Percentiles rank a stretch among this genome's conserved stretches.
Conservation (phyloP, 2,113 vertebrate species). For the Heteronetta atricapilla region DNA sequence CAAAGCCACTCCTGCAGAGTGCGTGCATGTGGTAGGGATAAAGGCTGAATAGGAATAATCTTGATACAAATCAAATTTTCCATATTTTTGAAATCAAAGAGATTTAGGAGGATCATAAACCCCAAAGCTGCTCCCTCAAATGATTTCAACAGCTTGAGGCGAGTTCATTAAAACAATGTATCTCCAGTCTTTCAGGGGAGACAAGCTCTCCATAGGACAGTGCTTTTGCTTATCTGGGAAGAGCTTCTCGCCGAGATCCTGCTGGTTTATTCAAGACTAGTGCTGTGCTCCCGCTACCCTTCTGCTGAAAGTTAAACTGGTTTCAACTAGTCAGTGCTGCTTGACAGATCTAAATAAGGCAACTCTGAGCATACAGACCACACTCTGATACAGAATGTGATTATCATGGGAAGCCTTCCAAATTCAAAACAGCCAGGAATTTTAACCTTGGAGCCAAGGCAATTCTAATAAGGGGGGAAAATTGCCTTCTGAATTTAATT, state of each 20-base stretch:
- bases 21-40: background rate
- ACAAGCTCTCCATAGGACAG: background rate
- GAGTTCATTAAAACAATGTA: conserved; percentile 43
- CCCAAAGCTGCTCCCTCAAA: conserved; percentile 15
- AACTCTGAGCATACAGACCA: background rate
- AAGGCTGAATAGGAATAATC: background rate
- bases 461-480: background rate
- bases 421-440: conserved; percentile 57
- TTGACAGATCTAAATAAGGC: conserved; percentile 43
- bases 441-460: conserved; percentile 59
- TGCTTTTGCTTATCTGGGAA: conserved; percentile 12
- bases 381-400: conserved; percentile 36
- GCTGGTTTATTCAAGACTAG: conserved; percentile 4
- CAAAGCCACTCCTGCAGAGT: background rate
- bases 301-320: conserved; percentile 42
- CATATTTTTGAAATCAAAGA: conserved; percentile 25
- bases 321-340: conserved; percentile 47
- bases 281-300: conserved; percentile 14
- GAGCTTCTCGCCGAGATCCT: background rate
- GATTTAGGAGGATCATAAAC: conserved; percentile 52
- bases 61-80: background rate
- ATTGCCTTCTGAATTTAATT: conserved; percentile 46
- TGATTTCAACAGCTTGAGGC: conserved; percentile 41
- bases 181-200: background rate
- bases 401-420: conserved; percentile 57